phyloP scores from a whole-genome alignment of 2,113 vertebrate species.

The Tamias sibiricus region DNA sequence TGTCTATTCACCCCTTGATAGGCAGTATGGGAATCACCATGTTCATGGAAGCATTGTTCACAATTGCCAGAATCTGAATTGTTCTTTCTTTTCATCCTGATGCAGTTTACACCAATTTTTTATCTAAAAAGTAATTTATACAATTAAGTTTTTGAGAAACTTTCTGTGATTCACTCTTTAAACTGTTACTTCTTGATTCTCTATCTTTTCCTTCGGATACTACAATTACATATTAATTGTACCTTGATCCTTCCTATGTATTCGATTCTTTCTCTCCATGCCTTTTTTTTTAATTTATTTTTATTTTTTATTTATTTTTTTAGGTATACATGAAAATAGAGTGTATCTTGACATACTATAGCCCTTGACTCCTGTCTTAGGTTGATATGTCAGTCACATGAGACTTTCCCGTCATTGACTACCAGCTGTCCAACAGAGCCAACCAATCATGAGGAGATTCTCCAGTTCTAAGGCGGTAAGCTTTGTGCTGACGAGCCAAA shows the following conservation, averaged over 20 bases:
- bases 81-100: background rate
- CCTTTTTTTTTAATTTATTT: no score
- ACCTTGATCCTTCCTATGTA: background rate
- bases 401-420: no score
- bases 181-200: background rate
- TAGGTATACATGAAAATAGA: no score
- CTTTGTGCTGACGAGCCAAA: no score
- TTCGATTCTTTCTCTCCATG: background rate
- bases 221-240: background rate
- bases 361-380: no score
- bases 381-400: no score
- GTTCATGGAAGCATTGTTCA: background rate
- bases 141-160: background rate
- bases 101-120: background rate
- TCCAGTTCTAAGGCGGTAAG: no score
- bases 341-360: no score
- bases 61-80: background rate
- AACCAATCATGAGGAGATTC: no score
- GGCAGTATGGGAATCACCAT: rapidly evolving
- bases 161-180: background rate
- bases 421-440: no score
- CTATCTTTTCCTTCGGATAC: background rate
- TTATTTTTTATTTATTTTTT: no score
- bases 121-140: background rate
- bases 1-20: background rate